Evolutionary conservation across 2,113 vertebrate species (phyloP), one percentile per base, ranked within the genome.

Genomic region (Nestor notabilis): DNA sequence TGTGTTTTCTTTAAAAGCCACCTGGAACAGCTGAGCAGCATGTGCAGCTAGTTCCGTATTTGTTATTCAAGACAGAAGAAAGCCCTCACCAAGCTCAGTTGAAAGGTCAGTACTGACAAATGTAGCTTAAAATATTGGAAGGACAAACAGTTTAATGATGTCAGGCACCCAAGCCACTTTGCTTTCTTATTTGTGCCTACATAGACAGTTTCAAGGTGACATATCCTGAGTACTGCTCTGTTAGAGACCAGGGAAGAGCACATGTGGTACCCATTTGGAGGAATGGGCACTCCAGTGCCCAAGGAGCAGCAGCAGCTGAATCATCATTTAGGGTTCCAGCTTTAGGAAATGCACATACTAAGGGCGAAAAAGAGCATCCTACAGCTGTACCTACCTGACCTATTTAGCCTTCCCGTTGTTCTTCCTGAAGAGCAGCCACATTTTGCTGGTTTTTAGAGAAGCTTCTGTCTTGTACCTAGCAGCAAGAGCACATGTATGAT

Each of bases 381-480:
- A 14, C 41, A 29, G 18, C 77, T 47, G 5, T 28, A 35, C 31
- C 70, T 77, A 56, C 43, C 53, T 68, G 71, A 88, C 80, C 88
- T 78, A 18, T 27, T 70, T 43, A 52, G 21, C 65, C 83, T 61
- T 63, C 50, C 24, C 0, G 0, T 14, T 81, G 60, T 21, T 80
- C 39, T 33, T 60, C 58, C 50, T 19, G 63, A 66, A 43, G 50
- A 64, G 44, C 35, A 58, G 58, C 49, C 12, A 5, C 8, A 3
- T 47, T 60, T 35, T 74, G 31, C 43, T 80, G 25, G 44, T 79
- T 44, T 47, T 49, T 29, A 65, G 58, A 79, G 50, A 83, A 71
- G 63, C 66, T 74, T 85, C 17, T 47, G n/a, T 72, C 80, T 23
- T 31, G 92, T 19, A 83, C 55, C 96, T 96, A 17, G 81, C 55